Evolutionary conservation across 2,888 invertebrate genomes (phyloP), one percentile per base, ranked within the genome.

Genomic region (Dorcus hopei): DNA sequence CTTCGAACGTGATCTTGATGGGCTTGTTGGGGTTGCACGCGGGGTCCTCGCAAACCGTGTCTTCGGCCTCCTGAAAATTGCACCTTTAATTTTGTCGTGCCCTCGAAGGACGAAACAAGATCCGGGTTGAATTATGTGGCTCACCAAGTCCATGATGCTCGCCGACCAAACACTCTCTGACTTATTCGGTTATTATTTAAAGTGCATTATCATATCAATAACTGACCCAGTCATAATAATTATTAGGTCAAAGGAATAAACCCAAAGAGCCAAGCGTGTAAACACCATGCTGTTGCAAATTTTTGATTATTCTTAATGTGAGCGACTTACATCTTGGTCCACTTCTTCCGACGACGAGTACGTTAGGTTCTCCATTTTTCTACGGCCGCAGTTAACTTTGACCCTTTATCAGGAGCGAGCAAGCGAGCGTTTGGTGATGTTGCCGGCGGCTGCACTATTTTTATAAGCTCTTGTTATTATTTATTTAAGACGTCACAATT

Each of bases 1-100:
- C 94, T 74, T 93, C 90, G 74, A 95, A 94, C 3, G 85, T 82
- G 51, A 95, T 85, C 66, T 79, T 82, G 53, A 85, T 82, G 0
- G 94, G 94, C 61, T 84, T 81, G 26, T 85, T 82, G 43, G 87
- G 87, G 73, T 88, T 83, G 71, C 92, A 92, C 51, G 67, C 68
- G 9, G 79, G 78, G 66, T 79, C 79, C 39, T 73, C 72, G 47
- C 63, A 59, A 14, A 52, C 52, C 51, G 61, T 53, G 42, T 66
- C 66, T 50, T 66, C 64, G n/a, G 59, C 57, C 47, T 66, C 66
- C 66, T 66, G 45, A n/a, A 53, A 33, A 33, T 33, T 33, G 26
- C 26, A 3, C 26, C 3, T 7, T 7, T 33, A 33, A 33, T 33
- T 33, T 33, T 1, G 7, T 33, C 26, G 3, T 7, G 0, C 26